Evolutionary conservation across 2,113 vertebrate genomes (phyloP), one percentile per base, ranked within the genome.

Genomic region (Vulpes ferrilata): DNA sequence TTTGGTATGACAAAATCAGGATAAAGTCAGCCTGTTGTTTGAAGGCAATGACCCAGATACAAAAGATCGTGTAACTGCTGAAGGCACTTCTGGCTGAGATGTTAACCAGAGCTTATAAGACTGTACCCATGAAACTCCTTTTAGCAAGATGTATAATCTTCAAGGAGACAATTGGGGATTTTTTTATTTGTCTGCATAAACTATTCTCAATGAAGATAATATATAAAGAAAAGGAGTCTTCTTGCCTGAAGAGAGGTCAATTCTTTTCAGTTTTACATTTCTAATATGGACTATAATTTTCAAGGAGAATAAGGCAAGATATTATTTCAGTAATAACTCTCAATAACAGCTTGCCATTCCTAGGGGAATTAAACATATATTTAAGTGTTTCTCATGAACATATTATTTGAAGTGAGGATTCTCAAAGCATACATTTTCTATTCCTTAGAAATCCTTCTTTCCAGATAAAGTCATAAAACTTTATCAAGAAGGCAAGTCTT

Each of bases 171-270:
- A 55, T 0, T 59, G 64, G 32, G 7, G 5, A 73, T 30, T 71
- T 59, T 59, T 76, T 91, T n/a, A 65, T 92, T 79, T 95, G 43
- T 95, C n/a, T n/a, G n/a, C 27, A 81, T 48, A 69, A 96, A 80
- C 60, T 78, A 80, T 23, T 35, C 20, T 91, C 64, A 74, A 35
- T 71, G 65, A 92, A 91, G 12, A 59, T 62, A 83, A 83, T 74
- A 82, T 12, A n/a, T 83, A 73, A 94, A 79, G 88, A 64, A 95
- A 95, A 87, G 62, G 17, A 78, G 7, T 5, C n/a, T 81, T 95
- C 48, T 67, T 90, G 3, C 22, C 48, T 11, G 35, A 35, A 92
- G 30, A 89, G 60, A 78, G 57, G 76, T 94, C 57, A 90, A 16
- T 62, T n/a, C 12, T 79, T 35, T 53, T 84, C 30, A 62, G 11